Evolutionary conservation across 2,797 vertebrate species (phyloP).

Genomic region (Coendou prehensilis): DNA sequence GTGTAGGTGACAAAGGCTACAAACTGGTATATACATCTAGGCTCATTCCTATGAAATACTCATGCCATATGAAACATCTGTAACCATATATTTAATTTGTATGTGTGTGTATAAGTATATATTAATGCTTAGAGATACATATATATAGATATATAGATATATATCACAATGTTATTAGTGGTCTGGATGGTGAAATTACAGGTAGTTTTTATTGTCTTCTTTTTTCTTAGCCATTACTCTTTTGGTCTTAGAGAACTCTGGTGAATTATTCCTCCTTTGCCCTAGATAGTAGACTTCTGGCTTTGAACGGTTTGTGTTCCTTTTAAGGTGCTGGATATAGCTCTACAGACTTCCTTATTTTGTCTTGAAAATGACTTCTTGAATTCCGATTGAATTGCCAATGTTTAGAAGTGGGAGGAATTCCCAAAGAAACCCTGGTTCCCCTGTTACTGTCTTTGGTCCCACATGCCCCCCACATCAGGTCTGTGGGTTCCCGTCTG

Average conservation of each 20-base stretch:
- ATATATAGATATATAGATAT: not conserved
- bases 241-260: slow-evolving; percentile 38
- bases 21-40: not conserved
- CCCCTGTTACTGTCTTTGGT: not conserved
- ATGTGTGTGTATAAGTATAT: not conserved
- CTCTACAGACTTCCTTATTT: slow-evolving; percentile 3
- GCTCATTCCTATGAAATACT: not conserved
- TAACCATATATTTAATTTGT: not conserved
- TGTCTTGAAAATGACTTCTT: slow-evolving; percentile 46
- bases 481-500: not conserved
- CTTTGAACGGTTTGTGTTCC: slow-evolving; percentile 64
- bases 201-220: slow-evolving; percentile 58
- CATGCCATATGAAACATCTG: not conserved
- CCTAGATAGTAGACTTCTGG: slow-evolving; percentile 52
- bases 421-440: not conserved
- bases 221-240: slow-evolving; percentile 39
- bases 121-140: not conserved
- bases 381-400: not conserved
- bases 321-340: slow-evolving; percentile 31
- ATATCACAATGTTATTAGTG: not conserved
- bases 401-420: slow-evolving; percentile 4
- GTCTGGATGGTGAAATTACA: not conserved
- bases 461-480: not conserved
- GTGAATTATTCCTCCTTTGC: slow-evolving; percentile 61
- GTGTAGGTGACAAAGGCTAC: rapidly evolving